phyloP scores from a whole-genome alignment of 64 coral and sea anemone genomes.

The Astreopora myriophthalma region DNA sequence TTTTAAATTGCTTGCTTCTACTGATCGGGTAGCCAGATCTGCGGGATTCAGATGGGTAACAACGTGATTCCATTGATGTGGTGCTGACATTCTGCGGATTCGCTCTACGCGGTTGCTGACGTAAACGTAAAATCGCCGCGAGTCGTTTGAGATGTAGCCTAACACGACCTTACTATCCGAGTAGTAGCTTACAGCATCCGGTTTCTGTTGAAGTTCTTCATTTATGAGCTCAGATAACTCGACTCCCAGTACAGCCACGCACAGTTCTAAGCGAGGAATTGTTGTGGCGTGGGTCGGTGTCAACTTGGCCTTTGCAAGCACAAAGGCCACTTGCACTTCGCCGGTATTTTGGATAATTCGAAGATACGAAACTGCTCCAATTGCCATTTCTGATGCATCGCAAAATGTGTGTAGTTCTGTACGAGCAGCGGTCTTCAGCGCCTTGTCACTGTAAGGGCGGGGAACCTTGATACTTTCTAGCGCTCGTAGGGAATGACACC shows the following conservation, averaged over 20 bases:
- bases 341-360: neutral
- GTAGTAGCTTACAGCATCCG: neutral
- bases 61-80: conserved; percentile 56
- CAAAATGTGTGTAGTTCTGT: neutral
- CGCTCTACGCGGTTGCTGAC: conserved; percentile 11
- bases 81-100: conserved; percentile 5
- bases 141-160: neutral
- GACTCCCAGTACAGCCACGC: neutral
- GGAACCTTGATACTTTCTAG: neutral
- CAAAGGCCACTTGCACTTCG: neutral
- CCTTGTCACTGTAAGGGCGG: neutral
- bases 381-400: conserved; percentile 4
- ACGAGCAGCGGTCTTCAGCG: neutral
- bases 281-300: neutral
- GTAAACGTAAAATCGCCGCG: neutral
- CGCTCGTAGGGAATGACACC: neutral
- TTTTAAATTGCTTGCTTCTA: conserved; percentile 1
- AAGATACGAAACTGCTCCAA: neutral
- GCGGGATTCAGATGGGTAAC: conserved; percentile 32
- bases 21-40: conserved; percentile 22
- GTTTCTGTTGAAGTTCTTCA: neutral
- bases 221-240: neutral
- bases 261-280: neutral
- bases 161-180: neutral
- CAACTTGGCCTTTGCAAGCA: neutral